Conservation (phyloP, 2,888 invertebrate genomes). For the Meiosimyza decipiens region DNA sequence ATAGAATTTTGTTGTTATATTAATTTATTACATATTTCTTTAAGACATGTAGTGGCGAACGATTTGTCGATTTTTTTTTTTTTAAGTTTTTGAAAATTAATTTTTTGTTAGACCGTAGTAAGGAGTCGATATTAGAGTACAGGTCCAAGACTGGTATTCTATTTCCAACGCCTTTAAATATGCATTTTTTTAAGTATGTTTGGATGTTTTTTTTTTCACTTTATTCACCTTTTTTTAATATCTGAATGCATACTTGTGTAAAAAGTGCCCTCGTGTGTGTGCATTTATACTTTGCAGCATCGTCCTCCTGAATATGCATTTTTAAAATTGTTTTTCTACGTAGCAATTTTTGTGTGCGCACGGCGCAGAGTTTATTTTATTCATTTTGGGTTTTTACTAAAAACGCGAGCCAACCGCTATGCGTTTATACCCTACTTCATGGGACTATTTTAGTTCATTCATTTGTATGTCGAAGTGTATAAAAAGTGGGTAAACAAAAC, state of each 20-base stretch:
- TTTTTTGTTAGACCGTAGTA: no score
- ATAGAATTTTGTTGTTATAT: conserved; percentile 12
- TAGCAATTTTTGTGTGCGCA: conserved; percentile 11
- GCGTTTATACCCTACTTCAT: no score
- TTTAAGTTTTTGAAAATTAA: no score
- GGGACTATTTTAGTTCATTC: no score
- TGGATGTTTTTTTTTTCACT: conserved; percentile 10
- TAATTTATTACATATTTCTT: no score
- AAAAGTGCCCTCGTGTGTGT: conserved; percentile 22
- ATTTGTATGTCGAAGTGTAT: no score
- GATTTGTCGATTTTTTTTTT: no score
- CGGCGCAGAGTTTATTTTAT: not conserved
- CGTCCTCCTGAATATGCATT: conserved; percentile 27
- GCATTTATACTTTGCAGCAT: conserved; percentile 38
- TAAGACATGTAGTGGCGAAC: no score
- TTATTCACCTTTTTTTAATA: not conserved
- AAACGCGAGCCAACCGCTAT: no score
- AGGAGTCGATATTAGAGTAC: no score
- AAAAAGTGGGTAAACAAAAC: no score
- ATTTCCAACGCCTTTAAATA: not conserved
- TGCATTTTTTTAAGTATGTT: conserved; percentile 9
- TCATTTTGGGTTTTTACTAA: no score
- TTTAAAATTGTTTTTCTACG: conserved; percentile 33
- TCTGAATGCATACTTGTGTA: not conserved
- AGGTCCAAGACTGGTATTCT: not conserved